Evolutionary conservation across 2,888 invertebrate species (phyloP), one percentile per base, ranked within the genome.

Genomic region (Lasioglossum figueresi): DNA sequence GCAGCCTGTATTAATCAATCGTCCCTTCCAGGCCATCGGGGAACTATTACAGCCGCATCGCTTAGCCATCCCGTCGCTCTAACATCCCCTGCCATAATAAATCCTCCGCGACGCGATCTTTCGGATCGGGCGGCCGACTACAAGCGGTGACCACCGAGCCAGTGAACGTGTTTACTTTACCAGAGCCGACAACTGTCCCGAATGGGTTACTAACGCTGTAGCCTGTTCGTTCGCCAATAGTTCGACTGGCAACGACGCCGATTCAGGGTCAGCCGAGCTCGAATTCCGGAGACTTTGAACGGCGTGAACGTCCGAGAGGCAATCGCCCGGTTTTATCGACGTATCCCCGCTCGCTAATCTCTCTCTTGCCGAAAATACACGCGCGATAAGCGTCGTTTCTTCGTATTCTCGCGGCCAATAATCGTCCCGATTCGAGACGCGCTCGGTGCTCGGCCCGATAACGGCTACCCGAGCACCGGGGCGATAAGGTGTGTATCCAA

Each of bases 1-100:
- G 68, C 40, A 12, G 37, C 68, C 14, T 12, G 68, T 40, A 68
- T 68, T 68, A 68, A 68, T 68, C 68, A 68, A 68, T 68, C 68
- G 68, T 23, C n/a, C 37, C 68, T 12, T 68, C 23, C 34, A 40
- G 10, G 2, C 37, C 68, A 14, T 37, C 68, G 68, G n/a, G n/a
- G n/a, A n/a, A n/a, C n/a, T n/a, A n/a, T n/a, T n/a, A n/a, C n/a
- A n/a, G n/a, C n/a, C n/a, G n/a, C n/a, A n/a, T n/a, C n/a, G n/a
- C n/a, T n/a, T n/a, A n/a, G n/a, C n/a, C n/a, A n/a, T n/a, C n/a
- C n/a, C n/a, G n/a, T 40, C 12, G 68, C 12, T 5, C 66, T 23
- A 66, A 8, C 66, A 31, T 59, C 68, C 68, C 37, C n/a, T 4
- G 23, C 37, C 37, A 40, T 40, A 5, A 40, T n/a, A n/a, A n/a